These are phyloP conservation scores for Clusia tigrina DNA, from an alignment of 2,888 invertebrate genomes.

Conservation along the genomic window DNA sequence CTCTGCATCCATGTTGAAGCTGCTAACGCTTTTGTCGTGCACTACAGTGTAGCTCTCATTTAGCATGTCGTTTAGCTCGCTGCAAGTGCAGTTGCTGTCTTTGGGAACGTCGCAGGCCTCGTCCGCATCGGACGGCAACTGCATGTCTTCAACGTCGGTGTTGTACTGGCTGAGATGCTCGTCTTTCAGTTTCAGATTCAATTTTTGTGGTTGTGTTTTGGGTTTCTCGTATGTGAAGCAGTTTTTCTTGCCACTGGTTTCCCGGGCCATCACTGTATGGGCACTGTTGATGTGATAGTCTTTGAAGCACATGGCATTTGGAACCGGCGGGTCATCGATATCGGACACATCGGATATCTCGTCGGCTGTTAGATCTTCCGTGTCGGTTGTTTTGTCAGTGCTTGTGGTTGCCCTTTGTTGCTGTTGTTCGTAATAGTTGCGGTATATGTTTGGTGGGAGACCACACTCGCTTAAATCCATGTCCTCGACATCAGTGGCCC, in stretches of 20 bases:
- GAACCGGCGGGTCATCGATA: slow-evolving; percentile 39
- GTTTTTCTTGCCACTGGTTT: slow-evolving; percentile 28
- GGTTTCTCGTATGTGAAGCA: slow-evolving; percentile 31
- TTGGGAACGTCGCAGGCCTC: slow-evolving; percentile 55
- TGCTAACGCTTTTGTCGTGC: slow-evolving; percentile 63
- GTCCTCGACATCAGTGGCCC: slow-evolving; percentile 64
- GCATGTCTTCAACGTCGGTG: slow-evolving; percentile 66
- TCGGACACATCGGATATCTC: slow-evolving; percentile 52
- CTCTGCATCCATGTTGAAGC: slow-evolving; percentile 65
- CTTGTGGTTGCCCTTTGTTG: slow-evolving; percentile 27
- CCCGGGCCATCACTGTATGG: slow-evolving; percentile 33
- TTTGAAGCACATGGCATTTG: slow-evolving; percentile 31
- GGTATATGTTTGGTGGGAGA: slow-evolving; percentile 36
- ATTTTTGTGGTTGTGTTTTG: slow-evolving; percentile 18
- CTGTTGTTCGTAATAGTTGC: slow-evolving; percentile 12
- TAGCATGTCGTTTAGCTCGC: slow-evolving; percentile 62
- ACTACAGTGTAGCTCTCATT: slow-evolving; percentile 65
- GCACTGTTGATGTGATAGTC: slow-evolving; percentile 38
- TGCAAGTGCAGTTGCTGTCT: slow-evolving; percentile 39
- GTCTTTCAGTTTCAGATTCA: slow-evolving; percentile 16
- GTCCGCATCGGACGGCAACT: slow-evolving; percentile 65
- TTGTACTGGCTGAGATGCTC: slow-evolving; percentile 42
- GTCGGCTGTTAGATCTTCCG: slow-evolving; percentile 64
- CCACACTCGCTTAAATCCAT: slow-evolving; percentile 61
- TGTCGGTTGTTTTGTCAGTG: slow-evolving; percentile 57